Evolutionary conservation across 2,888 invertebrate genomes (phyloP).

Genomic region (Pollenia amentaria): DNA sequence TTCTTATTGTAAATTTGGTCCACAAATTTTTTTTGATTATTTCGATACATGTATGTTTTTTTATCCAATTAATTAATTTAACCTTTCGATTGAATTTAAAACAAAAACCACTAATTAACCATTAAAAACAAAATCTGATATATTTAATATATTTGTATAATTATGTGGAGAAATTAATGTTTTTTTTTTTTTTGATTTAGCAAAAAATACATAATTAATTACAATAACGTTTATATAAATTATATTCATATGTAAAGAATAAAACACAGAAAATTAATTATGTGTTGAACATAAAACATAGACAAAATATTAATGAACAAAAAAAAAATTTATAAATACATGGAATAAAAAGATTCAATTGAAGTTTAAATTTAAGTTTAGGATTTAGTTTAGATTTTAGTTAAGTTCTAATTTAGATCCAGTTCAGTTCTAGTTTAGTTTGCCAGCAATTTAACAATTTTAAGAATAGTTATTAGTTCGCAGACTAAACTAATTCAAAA

Average conservation of each 20-base stretch:
- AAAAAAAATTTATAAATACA: neutral
- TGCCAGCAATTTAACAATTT: no score
- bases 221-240: slow-evolving; percentile 56
- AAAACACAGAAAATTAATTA: slow-evolving; percentile 72
- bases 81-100: slow-evolving; percentile 66
- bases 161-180: no score
- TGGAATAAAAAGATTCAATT: neutral
- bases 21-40: slow-evolving; percentile 41
- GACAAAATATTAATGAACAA: slow-evolving; percentile 4
- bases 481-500: no score
- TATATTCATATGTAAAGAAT: slow-evolving; percentile 55
- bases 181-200: no score
- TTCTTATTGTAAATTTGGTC: slow-evolving; percentile 15
- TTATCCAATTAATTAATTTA: slow-evolving; percentile 60
- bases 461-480: no score
- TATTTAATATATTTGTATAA: neutral
- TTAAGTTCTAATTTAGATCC: no score
- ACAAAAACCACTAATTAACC: slow-evolving; percentile 73
- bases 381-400: neutral
- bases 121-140: slow-evolving; percentile 70
- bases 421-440: no score
- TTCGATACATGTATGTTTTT: slow-evolving; percentile 22
- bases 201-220: slow-evolving; percentile 35
- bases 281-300: slow-evolving; percentile 59
- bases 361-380: neutral